These are phyloP conservation scores for Spatulosminthurus flaviceps DNA, from an alignment of 2,888 invertebrate species.

Conservation along the genomic window DNA sequence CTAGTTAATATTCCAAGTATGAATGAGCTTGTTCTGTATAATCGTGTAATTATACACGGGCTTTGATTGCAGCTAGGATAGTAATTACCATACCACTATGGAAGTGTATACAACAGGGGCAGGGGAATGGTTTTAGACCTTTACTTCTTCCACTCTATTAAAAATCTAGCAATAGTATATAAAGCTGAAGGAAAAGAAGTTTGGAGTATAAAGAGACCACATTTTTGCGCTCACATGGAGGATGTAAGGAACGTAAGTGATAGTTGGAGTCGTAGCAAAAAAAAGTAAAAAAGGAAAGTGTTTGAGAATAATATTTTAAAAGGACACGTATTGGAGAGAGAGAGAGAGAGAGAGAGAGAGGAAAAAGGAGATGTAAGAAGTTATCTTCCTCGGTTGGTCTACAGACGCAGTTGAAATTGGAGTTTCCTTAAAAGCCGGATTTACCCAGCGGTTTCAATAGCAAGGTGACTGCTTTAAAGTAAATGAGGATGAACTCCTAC, in stretches of 20 bases:
- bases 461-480: conserved; percentile 28
- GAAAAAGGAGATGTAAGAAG: not conserved
- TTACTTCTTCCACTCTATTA: no score
- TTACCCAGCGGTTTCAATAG: conserved; percentile 18
- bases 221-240: no score
- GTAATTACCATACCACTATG: no score
- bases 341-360: not conserved
- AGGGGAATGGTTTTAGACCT: no score
- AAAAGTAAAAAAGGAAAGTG: not conserved
- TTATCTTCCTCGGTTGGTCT: not conserved
- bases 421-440: conserved; percentile 13
- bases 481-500: conserved; percentile 10
- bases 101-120: no score
- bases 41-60: no score
- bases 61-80: no score
- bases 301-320: not conserved
- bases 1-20: no score
- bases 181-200: no score
- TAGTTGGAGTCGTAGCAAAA: not conserved
- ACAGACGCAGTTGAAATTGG: not conserved
- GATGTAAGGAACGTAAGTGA: not conserved
- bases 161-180: no score
- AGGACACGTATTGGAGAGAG: not conserved
- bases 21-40: no score
- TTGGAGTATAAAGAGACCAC: no score